Base-by-base conservation (phyloP, 2,888 invertebrate genomes). In the Torymus auratus region DNA sequence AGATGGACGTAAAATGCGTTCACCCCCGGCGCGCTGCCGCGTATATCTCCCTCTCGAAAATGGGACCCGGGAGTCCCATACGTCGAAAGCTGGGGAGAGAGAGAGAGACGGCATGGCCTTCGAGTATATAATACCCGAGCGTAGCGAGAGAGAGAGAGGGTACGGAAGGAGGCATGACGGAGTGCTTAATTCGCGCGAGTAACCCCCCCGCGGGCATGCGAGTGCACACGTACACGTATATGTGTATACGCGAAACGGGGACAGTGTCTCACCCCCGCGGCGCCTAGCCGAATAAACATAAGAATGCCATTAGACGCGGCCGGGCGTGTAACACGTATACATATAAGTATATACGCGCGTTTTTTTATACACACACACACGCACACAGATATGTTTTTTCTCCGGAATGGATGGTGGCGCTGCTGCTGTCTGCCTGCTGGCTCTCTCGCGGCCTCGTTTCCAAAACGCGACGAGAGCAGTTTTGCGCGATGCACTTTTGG, bases 51-150 rank as follows among this genome's bases (percentile, higher is more conserved):
- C 70, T 65, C 69, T 55, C 53, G 75, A 74, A 80, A 75, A 80
- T 60, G 80, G 75, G 28, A 80, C 75, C 80, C 80, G 23, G 15
- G 80, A 80, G 80, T 75, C 69, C 71, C 23, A 71, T 80, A 71
- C 41, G 55, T 80, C 70, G 70, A 68, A 73, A 73, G 62, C 64
- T 14, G 17, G n/a, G 7, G 3, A 28, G 28, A 1, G 41, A 67
- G 56, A 28, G 52, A 15, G 11, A 28, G 11, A 60, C 17, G n/a
- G 15, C n/a, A 13, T 28, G n/a, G 50, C 10, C 41, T 64, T 0
- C 28, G 28, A 28, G 28, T 23, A 61, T 61, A 61, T 61, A 61
- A 28, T 28, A 28, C 28, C 28, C 28, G 28, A 28, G 28, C 28
- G 28, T 28, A 2, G 28, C 5, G 64, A 64, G 62, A 67, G 56